A percentile compares a stretch with the other conserved stretches of the same genome.
phyloP scores from a whole-genome alignment of 2,113 vertebrate species.

The Cyprinodon brontotheroides region DNA sequence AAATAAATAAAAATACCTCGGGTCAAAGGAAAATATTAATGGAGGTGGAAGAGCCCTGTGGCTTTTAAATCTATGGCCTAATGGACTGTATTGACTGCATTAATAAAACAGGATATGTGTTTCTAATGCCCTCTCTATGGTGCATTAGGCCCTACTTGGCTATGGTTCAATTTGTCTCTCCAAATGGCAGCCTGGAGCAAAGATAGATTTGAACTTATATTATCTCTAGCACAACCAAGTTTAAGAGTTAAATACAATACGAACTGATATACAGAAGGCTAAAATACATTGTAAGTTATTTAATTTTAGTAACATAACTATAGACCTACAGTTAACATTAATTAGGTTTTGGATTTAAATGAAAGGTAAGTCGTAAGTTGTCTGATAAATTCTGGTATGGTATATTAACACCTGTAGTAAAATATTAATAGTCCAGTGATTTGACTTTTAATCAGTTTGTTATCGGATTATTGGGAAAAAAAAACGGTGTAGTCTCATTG shows the following conservation, averaged over 20 bases:
- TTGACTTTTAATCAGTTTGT: too few relatives aligned
- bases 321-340: too few relatives aligned
- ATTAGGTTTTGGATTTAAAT: too few relatives aligned
- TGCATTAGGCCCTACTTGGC: slow-evolving; percentile 72
- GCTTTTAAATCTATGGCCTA: slow-evolving; percentile 76
- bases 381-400: too few relatives aligned
- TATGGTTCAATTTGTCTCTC: slow-evolving; percentile 65
- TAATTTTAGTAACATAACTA: not conserved
- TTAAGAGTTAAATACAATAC: not conserved
- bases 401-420: too few relatives aligned
- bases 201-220: slow-evolving; percentile 31
- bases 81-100: slow-evolving; percentile 81
- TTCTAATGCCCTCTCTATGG: slow-evolving; percentile 75
- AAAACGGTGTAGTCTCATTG: too few relatives aligned
- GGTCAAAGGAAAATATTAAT: slow-evolving; percentile 73
- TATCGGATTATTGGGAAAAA: too few relatives aligned
- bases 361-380: too few relatives aligned
- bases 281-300: not conserved
- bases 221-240: slow-evolving; percentile 35
- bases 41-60: slow-evolving; percentile 62
- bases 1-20: slow-evolving; percentile 32
- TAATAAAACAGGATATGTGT: slow-evolving; percentile 80
- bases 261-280: too few relatives aligned
- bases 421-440: too few relatives aligned
- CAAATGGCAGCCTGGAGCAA: slow-evolving; percentile 42